These are phyloP conservation scores for Polydrusus tereticollis DNA, from an alignment of 2,888 invertebrate genomes.

Conservation along the genomic window DNA sequence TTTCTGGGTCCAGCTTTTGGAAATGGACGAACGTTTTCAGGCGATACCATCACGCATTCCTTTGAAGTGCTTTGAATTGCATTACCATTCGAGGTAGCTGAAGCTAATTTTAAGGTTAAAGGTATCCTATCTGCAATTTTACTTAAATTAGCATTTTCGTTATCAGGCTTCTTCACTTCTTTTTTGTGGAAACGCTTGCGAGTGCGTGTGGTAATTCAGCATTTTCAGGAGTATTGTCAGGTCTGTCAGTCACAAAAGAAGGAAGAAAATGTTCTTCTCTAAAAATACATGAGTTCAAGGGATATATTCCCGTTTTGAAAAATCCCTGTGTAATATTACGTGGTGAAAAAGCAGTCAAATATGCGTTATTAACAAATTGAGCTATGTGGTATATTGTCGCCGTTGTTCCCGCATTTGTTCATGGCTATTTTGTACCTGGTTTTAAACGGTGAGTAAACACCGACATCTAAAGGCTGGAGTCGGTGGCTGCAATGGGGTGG, in stretches of 20 bases:
- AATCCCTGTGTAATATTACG: conserved; percentile 13
- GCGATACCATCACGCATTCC: conserved; percentile 1
- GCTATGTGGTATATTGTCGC: conserved; percentile 10
- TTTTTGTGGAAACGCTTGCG: not conserved
- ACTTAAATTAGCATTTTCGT: too few relatives aligned
- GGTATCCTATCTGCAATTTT: too few relatives aligned
- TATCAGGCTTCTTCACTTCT: too few relatives aligned
- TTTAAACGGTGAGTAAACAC: conserved; percentile 1
- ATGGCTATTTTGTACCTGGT: not conserved
- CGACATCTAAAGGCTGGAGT: conserved; percentile 7
- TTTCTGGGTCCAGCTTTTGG: too few relatives aligned
- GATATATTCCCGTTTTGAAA: too few relatives aligned
- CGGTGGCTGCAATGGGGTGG: conserved; percentile 5
- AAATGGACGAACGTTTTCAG: conserved; percentile 9
- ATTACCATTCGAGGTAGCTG: not conserved
- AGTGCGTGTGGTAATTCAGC: not conserved
- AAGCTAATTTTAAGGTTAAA: too few relatives aligned
- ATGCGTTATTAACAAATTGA: not conserved
- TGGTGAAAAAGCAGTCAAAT: conserved; percentile 4
- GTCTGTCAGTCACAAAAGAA: conserved; percentile 3
- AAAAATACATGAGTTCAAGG: conserved; percentile 13
- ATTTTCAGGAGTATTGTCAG: conserved; percentile 1
- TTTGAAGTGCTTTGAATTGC: not conserved
- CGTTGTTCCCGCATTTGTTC: not conserved
- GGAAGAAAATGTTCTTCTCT: conserved; percentile 11